Percentiles rank a stretch among this genome's conserved stretches.
phyloP scores from a whole-genome alignment of 2,113 vertebrate genomes.

The Ptilorrhoa leucosticta region DNA sequence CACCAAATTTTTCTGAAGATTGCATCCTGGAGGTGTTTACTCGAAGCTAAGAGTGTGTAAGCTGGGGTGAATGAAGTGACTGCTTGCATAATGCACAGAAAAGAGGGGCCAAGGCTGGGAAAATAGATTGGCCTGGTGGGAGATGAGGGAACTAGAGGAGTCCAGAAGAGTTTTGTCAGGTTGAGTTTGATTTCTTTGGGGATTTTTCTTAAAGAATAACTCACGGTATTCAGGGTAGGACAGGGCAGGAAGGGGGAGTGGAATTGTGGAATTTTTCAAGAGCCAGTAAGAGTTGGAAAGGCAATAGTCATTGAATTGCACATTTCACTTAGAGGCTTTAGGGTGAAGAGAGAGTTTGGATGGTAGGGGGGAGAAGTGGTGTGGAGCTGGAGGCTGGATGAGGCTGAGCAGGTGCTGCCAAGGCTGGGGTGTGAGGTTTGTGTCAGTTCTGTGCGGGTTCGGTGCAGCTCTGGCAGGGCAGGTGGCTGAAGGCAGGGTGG shows the following conservation, averaged over 20 bases:
- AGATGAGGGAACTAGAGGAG: not conserved
- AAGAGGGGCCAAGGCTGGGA: not conserved
- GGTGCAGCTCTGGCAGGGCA: not conserved
- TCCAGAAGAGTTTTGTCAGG: not conserved
- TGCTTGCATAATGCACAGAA: not conserved
- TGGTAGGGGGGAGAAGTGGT: not conserved
- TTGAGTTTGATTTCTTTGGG: not conserved
- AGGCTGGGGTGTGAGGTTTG: too few species aligned
- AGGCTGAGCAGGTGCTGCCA: not conserved
- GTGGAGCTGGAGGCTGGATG: not conserved
- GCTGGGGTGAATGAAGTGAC: not conserved
- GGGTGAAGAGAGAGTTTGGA: not conserved
- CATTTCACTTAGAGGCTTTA: not conserved
- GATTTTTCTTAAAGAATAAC: not conserved
- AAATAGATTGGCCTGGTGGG: not conserved
- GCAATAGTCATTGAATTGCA: not conserved
- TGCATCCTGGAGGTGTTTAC: not conserved
- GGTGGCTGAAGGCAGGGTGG: not conserved
- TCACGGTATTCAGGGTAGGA: not conserved
- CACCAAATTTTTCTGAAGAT: not conserved
- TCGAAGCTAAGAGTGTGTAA: not conserved
- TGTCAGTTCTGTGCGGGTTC: too few species aligned
- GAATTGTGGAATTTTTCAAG: not conserved
- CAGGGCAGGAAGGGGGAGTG: fast-evolving
- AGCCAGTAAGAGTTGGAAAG: not conserved